Evolutionary conservation across 2,888 invertebrate species (phyloP).

Genomic region (Rhingia campestris): DNA sequence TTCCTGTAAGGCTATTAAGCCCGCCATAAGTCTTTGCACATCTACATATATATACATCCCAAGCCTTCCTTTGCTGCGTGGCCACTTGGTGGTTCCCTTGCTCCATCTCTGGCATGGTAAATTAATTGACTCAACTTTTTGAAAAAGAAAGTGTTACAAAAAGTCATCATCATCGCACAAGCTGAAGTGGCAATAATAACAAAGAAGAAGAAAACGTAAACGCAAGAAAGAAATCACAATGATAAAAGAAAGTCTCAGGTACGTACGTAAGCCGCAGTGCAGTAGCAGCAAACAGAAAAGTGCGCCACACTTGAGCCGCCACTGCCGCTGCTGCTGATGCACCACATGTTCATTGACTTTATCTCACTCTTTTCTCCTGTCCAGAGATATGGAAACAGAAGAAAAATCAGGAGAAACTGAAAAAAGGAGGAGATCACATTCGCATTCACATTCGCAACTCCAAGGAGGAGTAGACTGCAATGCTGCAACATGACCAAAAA

Average conservation of each 20-base stretch:
- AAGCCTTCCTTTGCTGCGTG: neutral
- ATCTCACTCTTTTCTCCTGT: slow-evolving; percentile 11
- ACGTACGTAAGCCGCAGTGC: neutral
- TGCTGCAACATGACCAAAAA: slow-evolving; percentile 1
- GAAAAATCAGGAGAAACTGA: slow-evolving; percentile 19
- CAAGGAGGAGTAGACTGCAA: slow-evolving; percentile 12
- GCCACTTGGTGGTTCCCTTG: neutral
- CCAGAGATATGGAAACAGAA: neutral
- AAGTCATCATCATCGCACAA: slow-evolving; percentile 50
- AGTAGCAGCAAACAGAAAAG: slow-evolving; percentile 1
- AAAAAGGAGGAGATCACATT: slow-evolving; percentile 17
- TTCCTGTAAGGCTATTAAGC: slow-evolving; percentile 62
- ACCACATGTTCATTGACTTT: slow-evolving; percentile 57
- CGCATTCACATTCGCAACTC: slow-evolving; percentile 10
- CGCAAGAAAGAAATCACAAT: slow-evolving; percentile 52
- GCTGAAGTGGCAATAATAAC: slow-evolving; percentile 22
- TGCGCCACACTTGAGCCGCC: slow-evolving; percentile 3
- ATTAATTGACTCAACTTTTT: slow-evolving; percentile 68
- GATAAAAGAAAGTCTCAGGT: slow-evolving; percentile 64
- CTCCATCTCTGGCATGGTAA: slow-evolving; percentile 38
- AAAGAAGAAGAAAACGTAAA: slow-evolving; percentile 13
- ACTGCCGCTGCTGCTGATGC: slow-evolving; percentile 18
- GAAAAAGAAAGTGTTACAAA: slow-evolving; percentile 74
- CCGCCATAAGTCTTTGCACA: slow-evolving; percentile 12
- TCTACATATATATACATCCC: neutral